These are phyloP conservation scores for Ranitomeya imitator DNA, from an alignment of 2,113 vertebrate genomes.

Conservation along the genomic window DNA sequence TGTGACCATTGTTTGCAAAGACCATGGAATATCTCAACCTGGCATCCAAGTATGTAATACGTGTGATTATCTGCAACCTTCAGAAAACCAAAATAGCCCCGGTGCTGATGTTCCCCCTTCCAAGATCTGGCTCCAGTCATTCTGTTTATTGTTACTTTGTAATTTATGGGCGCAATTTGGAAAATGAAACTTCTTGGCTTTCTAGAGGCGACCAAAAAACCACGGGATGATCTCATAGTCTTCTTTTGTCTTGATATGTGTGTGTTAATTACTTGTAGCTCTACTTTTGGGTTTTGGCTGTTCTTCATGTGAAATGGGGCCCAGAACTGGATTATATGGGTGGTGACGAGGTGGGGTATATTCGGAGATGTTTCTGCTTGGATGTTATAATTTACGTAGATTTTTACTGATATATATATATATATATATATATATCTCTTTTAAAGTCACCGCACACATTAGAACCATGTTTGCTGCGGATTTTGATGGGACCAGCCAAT, in stretches of 20 bases:
- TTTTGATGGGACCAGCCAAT: no score
- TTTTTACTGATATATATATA: not conserved
- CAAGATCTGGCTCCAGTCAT: slow-evolving; percentile 15
- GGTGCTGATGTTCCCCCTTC: not conserved
- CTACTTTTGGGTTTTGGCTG: slow-evolving; percentile 26
- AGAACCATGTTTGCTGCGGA: no score
- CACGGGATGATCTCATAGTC: slow-evolving; percentile 42
- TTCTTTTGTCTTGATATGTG: slow-evolving; percentile 35
- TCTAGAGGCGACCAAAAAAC: slow-evolving; percentile 31
- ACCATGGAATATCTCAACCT: not conserved
- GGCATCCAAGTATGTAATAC: slow-evolving; percentile 16
- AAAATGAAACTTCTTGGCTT: slow-evolving; percentile 34
- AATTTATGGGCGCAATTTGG: slow-evolving; percentile 42
- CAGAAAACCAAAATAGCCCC: slow-evolving; percentile 8
- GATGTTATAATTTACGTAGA: not conserved
- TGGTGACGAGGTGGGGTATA: not conserved
- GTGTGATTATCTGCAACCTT: slow-evolving; percentile 42
- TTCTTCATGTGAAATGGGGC: not conserved
- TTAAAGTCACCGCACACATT: no score
- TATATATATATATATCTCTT: no score
- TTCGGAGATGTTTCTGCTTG: no score
- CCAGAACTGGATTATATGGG: not conserved
- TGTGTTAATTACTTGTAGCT: slow-evolving; percentile 36
- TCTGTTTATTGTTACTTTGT: slow-evolving; percentile 36
- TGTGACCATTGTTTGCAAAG: not conserved